These are phyloP conservation scores for Enchytraeus crypticus DNA, from an alignment of 2,888 invertebrate genomes.

Conservation along the genomic window DNA sequence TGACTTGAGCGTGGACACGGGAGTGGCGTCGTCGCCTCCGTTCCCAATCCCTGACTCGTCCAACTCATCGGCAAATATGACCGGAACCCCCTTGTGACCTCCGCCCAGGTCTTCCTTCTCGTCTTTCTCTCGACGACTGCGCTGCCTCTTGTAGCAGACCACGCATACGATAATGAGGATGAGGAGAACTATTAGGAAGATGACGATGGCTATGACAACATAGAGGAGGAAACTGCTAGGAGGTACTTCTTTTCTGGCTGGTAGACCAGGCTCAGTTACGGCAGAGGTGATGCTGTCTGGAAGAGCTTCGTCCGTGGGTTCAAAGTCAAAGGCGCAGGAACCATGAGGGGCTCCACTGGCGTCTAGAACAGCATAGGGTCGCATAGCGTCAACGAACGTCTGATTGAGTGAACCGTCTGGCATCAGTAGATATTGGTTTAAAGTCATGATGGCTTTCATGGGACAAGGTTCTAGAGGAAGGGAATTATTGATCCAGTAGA, in stretches of 20 bases:
- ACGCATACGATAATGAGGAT: slow-evolving; percentile 80
- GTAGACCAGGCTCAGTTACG: slow-evolving; percentile 2
- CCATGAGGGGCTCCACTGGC: slow-evolving; percentile 14
- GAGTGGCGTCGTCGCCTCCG: slow-evolving; percentile 44
- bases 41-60: slow-evolving; percentile 90
- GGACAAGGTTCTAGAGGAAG: slow-evolving; percentile 70
- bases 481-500: slow-evolving; percentile 74
- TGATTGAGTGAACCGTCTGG: slow-evolving; percentile 44
- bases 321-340: slow-evolving; percentile 6
- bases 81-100: slow-evolving; percentile 65
- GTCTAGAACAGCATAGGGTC: slow-evolving; percentile 19
- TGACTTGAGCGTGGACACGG: slow-evolving; percentile 67
- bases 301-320: background rate
- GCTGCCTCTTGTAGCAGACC: slow-evolving; percentile 66
- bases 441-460: slow-evolving; percentile 61
- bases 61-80: slow-evolving; percentile 86
- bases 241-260: background rate
- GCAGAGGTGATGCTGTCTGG: background rate
- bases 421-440: slow-evolving; percentile 52
- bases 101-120: slow-evolving; percentile 60
- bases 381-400: slow-evolving; percentile 31
- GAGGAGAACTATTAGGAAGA: slow-evolving; percentile 75
- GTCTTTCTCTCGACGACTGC: slow-evolving; percentile 63
- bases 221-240: slow-evolving; percentile 54
- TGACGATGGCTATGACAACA: slow-evolving; percentile 74